These are phyloP conservation scores for Sciurus vulgaris DNA, from an alignment of 2,797 vertebrate species.

Conservation along the genomic window DNA sequence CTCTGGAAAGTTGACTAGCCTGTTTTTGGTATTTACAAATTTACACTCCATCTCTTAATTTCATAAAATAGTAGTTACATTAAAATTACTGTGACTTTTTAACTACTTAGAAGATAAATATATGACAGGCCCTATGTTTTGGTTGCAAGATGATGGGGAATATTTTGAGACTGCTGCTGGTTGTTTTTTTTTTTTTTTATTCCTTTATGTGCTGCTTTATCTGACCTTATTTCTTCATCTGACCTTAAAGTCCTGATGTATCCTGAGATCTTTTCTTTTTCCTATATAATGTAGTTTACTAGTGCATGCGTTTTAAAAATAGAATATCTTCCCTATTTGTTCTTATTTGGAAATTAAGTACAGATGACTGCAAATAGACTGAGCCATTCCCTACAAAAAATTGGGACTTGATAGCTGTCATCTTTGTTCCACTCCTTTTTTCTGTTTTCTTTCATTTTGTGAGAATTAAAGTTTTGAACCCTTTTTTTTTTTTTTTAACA, in stretches of 20 bases:
- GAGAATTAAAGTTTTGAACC: background rate
- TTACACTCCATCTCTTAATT: slow-evolving; percentile 11
- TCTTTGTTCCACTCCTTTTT: slow-evolving; percentile 43
- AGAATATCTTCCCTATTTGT: slow-evolving; percentile 32
- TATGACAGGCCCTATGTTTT: background rate
- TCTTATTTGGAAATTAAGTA: slow-evolving; percentile 57
- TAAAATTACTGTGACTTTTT: slow-evolving; percentile 28
- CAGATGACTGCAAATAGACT: background rate
- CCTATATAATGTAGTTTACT: background rate
- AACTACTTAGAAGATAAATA: background rate
- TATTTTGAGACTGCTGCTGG: slow-evolving; percentile 4
- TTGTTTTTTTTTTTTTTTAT: background rate
- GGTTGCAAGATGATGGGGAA: background rate
- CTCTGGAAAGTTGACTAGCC: background rate
- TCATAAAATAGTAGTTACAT: slow-evolving; percentile 15
- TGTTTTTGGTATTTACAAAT: slow-evolving; percentile 62
- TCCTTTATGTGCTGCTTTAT: background rate
- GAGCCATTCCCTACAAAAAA: background rate
- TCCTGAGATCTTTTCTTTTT: slow-evolving; percentile 53
- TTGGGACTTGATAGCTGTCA: background rate
- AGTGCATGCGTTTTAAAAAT: background rate
- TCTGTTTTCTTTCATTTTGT: slow-evolving; percentile 58
- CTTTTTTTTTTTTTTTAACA: background rate
- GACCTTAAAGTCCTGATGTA: background rate
- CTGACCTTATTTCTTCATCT: background rate